phyloP scores from a whole-genome alignment of 2,888 invertebrate genomes.

The Pollenia griseotomentosa region DNA sequence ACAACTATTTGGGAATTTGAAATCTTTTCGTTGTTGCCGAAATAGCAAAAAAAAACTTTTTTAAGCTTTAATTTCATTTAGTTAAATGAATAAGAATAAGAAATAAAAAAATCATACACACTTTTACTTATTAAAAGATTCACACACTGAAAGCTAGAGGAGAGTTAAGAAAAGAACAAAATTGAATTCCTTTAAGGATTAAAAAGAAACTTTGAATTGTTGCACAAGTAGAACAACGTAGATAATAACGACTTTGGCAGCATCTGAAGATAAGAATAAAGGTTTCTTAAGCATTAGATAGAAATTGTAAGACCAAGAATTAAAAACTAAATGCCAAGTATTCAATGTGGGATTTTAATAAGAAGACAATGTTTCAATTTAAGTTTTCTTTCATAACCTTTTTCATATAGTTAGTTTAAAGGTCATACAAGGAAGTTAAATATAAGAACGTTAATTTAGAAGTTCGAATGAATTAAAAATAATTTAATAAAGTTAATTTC shows the following conservation, averaged over 20 bases:
- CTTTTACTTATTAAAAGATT: slow-evolving; percentile 46
- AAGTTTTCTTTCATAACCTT: slow-evolving; percentile 78
- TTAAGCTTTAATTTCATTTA: slow-evolving; percentile 73
- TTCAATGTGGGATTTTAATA: slow-evolving; percentile 10
- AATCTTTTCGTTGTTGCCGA: slow-evolving; percentile 61
- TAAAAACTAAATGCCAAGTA: slow-evolving; percentile 46
- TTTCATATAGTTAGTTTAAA: slow-evolving; percentile 81
- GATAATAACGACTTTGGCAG: slow-evolving; percentile 30
- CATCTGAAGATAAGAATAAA: slow-evolving; percentile 38
- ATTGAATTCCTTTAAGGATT: slow-evolving; percentile 73
- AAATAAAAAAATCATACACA: slow-evolving; percentile 40
- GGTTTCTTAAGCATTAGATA: slow-evolving; percentile 7
- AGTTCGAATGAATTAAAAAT: neutral
- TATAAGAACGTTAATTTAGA: slow-evolving; percentile 1
- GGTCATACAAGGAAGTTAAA: slow-evolving; percentile 76
- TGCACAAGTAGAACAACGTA: slow-evolving; percentile 21
- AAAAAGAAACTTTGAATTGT: slow-evolving; percentile 69
- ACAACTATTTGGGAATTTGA: slow-evolving; percentile 65
- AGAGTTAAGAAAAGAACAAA: slow-evolving; percentile 41
- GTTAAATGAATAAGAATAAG: slow-evolving; percentile 54
- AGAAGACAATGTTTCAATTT: slow-evolving; percentile 41
- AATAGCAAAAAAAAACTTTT: slow-evolving; percentile 57
- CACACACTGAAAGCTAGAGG: neutral
- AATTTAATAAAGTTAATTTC: neutral
- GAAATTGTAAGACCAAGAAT: slow-evolving; percentile 20